Evolutionary conservation across 2,888 invertebrate species (phyloP), one percentile per base, ranked within the genome.

Genomic region (Rugalucina vietnamica): DNA sequence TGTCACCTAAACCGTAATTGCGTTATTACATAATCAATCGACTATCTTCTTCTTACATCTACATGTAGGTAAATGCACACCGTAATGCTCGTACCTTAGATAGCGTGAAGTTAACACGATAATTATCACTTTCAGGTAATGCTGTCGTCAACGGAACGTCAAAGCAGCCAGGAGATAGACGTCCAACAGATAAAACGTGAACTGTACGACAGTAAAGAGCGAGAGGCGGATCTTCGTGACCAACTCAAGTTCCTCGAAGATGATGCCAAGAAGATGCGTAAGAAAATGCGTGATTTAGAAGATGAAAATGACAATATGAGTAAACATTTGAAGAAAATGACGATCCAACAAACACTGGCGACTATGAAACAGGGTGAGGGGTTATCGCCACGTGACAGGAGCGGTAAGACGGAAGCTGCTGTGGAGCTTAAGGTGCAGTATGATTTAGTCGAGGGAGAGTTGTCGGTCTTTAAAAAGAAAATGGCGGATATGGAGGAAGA

Each of bases 241-340:
- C 99, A 99, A 94, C 95, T 99, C 18, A 96, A 97, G 88, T 98
- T 98, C 95, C 97, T 98, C 21, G 98, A 99, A 95, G 98, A 98
- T 95, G 98, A 99, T 96, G 91, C 91, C 12, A 97, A 97, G 96
- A 97, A 97, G 96, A 76, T 89, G 95, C 96, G 98, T 95, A 97
- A 97, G 96, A 98, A 98, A 96, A 96, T 98, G 94, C 97, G 97
- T 94, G 97, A 98, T 94, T 97, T 98, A 95, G 99, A 99, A 96
- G 98, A 98, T 95, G 99, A 99, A 96, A 99, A 99, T 96, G 99
- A 99, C 95, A 98, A 98, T 92, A 96, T 98, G 95, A 97, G 98
- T 95, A 96, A 98, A 96, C 98, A 98, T 96, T 96, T 99, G 96
- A 98, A 98, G 96, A 98, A 98, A 97, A 97, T 98, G 97, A 98